phyloP scores from a whole-genome alignment of 2,888 invertebrate species.

The Eledona agricola region DNA sequence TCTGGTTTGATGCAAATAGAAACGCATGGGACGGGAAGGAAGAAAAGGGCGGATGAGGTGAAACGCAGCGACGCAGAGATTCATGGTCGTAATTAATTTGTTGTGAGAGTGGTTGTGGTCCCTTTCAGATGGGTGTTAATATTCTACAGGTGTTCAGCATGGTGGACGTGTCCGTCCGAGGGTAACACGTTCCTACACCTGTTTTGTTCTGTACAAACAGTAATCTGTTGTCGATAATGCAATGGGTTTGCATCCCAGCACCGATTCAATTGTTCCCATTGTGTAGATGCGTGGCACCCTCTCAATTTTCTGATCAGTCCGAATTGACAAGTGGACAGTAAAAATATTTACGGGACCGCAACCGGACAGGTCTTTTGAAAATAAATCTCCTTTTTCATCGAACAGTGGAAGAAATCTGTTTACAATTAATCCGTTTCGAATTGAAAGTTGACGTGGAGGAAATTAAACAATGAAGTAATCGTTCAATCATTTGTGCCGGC shows the following conservation, averaged over 20 bases:
- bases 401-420: slow-evolving; percentile 24
- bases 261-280: slow-evolving; percentile 59
- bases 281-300: slow-evolving; percentile 54
- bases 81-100: slow-evolving; percentile 31
- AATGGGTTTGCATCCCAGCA: slow-evolving; percentile 56
- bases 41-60: no score
- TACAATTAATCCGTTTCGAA: slow-evolving; percentile 26
- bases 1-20: no score
- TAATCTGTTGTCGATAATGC: slow-evolving; percentile 59
- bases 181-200: slow-evolving; percentile 57
- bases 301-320: slow-evolving; percentile 53
- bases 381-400: slow-evolving; percentile 39
- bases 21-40: no score
- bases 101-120: slow-evolving; percentile 38
- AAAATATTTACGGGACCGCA: slow-evolving; percentile 50
- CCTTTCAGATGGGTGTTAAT: slow-evolving; percentile 56
- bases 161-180: slow-evolving; percentile 56
- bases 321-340: slow-evolving; percentile 53
- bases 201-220: slow-evolving; percentile 59
- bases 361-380: slow-evolving; percentile 30
- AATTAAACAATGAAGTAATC: slow-evolving; percentile 34
- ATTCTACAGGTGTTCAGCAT: slow-evolving; percentile 59
- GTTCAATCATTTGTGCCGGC: slow-evolving; percentile 33
- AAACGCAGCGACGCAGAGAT: no score
- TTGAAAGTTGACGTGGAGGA: slow-evolving; percentile 15